Conservation (phyloP, 2,797 vertebrate genomes). For the Eulemur mongoz region DNA sequence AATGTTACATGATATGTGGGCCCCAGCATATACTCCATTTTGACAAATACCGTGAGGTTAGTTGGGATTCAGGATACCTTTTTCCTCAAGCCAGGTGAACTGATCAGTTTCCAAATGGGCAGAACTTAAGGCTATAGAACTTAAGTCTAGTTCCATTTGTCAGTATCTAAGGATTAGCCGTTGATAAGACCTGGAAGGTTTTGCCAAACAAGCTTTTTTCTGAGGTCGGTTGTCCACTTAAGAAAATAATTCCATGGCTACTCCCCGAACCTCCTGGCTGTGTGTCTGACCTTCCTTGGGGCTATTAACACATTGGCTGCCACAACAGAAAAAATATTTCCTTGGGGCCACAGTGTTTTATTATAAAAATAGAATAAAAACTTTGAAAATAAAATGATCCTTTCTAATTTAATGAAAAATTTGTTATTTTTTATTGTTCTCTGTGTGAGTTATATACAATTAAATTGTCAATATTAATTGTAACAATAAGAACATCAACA, state of each 20-base stretch:
- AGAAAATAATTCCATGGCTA: constrained; percentile 25
- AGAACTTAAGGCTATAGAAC: not conserved
- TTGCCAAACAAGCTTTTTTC: not conserved
- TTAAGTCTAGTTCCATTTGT: not conserved
- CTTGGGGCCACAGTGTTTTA: no score
- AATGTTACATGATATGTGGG: not conserved
- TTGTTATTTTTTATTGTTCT: no score
- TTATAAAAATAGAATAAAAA: no score
- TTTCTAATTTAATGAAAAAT: no score
- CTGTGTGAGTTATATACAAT: no score
- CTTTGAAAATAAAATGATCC: no score
- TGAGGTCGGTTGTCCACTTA: not conserved
- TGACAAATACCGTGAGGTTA: not conserved
- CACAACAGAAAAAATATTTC: no score
- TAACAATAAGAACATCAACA: no score
- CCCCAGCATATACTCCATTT: not conserved
- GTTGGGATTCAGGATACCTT: not conserved
- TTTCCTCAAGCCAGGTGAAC: not conserved
- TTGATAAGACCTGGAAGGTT: not conserved
- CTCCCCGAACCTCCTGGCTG: not conserved
- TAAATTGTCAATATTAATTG: no score
- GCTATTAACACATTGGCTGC: no score
- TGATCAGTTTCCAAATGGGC: not conserved
- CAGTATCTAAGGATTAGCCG: not conserved
- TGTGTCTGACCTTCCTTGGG: not conserved